Evolutionary conservation across 2,888 invertebrate species (phyloP).

Genomic region (Cybosia mesomella): DNA sequence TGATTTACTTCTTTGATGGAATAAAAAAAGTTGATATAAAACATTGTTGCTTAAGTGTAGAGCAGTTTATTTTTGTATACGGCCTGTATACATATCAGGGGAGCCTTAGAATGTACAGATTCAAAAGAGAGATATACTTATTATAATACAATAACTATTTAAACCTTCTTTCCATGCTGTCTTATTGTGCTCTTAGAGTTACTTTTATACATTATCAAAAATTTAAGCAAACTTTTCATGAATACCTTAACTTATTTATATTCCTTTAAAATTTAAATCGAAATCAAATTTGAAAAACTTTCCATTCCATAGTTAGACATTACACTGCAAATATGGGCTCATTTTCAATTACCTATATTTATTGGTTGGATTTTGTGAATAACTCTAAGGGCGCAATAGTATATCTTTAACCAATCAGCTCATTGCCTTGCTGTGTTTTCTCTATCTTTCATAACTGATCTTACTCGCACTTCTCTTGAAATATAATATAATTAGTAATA

Average conservation of each 20-base stretch:
- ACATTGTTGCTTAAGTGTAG: conserved; percentile 74
- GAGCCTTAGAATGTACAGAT: conserved; percentile 75
- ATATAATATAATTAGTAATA: conserved; percentile 32
- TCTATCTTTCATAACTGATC: conserved; percentile 51
- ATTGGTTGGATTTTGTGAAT: no score
- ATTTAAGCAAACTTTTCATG: neutral
- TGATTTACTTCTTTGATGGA: conserved; percentile 13
- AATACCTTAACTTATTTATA: neutral
- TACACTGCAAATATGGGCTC: no score
- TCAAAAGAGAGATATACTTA: conserved; percentile 45
- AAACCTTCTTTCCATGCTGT: conserved; percentile 52
- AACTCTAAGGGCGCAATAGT: conserved; percentile 31
- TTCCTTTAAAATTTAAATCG: neutral
- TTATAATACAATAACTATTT: conserved; percentile 41
- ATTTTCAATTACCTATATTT: no score
- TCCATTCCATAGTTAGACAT: no score
- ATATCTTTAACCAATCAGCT: conserved; percentile 51
- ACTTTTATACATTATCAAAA: no score
- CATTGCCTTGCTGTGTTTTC: conserved; percentile 80
- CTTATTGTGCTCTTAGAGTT: conserved; percentile 33
- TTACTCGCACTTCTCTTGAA: conserved; percentile 29
- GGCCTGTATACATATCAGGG: conserved; percentile 81
- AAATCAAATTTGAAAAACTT: no score
- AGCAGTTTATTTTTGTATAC: conserved; percentile 85
- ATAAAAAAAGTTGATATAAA: conserved; percentile 44